A percentile compares a stretch with the other conserved stretches of the same genome.
Conservation (phyloP, 1,140 invertebrate species). For the Musca domestica region DNA sequence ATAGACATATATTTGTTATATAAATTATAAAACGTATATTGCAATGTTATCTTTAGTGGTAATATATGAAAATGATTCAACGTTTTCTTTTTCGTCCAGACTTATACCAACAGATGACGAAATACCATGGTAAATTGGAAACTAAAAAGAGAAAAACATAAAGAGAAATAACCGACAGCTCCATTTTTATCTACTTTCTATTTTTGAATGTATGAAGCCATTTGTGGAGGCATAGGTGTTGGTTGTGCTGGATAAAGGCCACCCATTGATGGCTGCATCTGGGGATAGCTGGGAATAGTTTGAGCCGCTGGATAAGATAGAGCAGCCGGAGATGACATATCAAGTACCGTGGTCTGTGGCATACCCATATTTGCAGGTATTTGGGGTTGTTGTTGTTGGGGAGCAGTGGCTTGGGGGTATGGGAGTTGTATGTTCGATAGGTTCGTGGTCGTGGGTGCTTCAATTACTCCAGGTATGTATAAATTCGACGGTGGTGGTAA, state of each 20-base stretch:
- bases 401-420: conserved; percentile 42
- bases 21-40: too few species aligned
- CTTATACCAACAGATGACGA: too few species aligned
- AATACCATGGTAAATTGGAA: too few species aligned
- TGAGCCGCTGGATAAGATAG: conserved; percentile 46
- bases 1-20: too few species aligned
- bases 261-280: conserved; percentile 48
- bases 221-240: conserved; percentile 48
- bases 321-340: conserved; percentile 44
- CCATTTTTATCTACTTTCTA: conserved; percentile 17
- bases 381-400: conserved; percentile 26
- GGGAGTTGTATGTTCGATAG: conserved; percentile 32
- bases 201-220: conserved; percentile 22
- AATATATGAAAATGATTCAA: too few species aligned
- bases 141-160: too few species aligned
- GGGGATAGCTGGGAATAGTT: conserved; percentile 49
- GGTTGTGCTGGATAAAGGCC: conserved; percentile 45
- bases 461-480: conserved; percentile 30
- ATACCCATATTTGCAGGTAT: conserved; percentile 24
- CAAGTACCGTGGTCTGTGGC: conserved; percentile 12
- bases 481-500: conserved; percentile 26
- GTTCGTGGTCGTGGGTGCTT: conserved; percentile 27
- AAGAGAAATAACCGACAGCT: too few species aligned
- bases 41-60: too few species aligned
- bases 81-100: too few species aligned